These are phyloP conservation scores for Syngnathoides biaculeatus DNA, from an alignment of 2,113 vertebrate species.

Conservation along the genomic window DNA sequence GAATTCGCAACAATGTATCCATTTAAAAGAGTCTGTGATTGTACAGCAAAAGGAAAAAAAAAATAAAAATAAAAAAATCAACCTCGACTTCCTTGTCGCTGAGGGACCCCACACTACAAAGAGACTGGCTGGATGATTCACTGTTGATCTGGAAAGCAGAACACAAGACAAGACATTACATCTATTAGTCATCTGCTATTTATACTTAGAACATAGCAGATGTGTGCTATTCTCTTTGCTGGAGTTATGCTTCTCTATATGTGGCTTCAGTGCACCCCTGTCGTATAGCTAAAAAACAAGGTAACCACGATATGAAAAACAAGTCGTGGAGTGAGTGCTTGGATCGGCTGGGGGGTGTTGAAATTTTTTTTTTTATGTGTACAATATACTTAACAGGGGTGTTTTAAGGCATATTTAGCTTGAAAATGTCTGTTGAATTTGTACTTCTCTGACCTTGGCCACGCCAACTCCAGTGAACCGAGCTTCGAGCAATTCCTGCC, in stretches of 20 bases:
- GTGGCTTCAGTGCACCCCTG: not conserved
- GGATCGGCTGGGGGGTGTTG: not conserved
- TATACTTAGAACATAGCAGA: not conserved
- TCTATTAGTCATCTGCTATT: slow-evolving; percentile 11
- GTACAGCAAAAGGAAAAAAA: not conserved
- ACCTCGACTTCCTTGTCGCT: slow-evolving; percentile 96
- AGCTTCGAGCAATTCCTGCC: slow-evolving; percentile 91
- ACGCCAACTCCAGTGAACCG: slow-evolving; percentile 91
- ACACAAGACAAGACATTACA: slow-evolving; percentile 13
- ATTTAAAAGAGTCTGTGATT: not conserved
- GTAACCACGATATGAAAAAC: not conserved
- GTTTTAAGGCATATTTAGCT: not conserved
- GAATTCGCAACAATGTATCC: not conserved
- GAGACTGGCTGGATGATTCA: slow-evolving; percentile 94
- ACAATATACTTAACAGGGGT: not conserved
- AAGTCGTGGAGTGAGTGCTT: not conserved
- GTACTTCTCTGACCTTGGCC: slow-evolving; percentile 79
- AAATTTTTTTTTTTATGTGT: not conserved
- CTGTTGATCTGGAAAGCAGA: slow-evolving; percentile 80
- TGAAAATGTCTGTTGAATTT: not conserved
- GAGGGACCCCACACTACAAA: slow-evolving; percentile 91
- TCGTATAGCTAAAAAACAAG: not conserved
- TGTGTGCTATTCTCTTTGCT: not conserved
- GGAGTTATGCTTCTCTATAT: not conserved
- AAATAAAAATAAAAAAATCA: slow-evolving; percentile 41